phyloP scores from a whole-genome alignment of 2,113 vertebrate species.

The Ellobius talpinus region DNA sequence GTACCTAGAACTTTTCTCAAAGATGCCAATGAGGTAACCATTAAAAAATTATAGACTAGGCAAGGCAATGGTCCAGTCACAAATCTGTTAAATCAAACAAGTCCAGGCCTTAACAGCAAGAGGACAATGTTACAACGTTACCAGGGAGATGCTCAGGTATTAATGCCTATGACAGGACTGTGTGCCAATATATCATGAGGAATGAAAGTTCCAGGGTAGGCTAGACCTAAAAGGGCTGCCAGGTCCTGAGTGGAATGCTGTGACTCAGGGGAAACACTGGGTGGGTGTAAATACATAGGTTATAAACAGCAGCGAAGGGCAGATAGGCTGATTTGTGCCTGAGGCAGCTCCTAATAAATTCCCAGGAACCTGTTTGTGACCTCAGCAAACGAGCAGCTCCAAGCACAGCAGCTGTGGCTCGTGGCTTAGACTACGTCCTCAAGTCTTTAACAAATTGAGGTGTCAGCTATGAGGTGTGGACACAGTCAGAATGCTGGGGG shows the following conservation, averaged over 20 bases:
- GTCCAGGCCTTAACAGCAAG: background rate
- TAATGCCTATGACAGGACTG: background rate
- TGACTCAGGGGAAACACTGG: background rate
- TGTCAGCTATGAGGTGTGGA: background rate
- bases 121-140: background rate
- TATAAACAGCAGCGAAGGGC: background rate
- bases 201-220: conserved; percentile 26
- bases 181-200: background rate
- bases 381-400: conserved; percentile 28
- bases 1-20: conserved; percentile 50
- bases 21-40: conserved; percentile 42
- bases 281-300: background rate
- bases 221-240: background rate
- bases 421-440: conserved; percentile 15
- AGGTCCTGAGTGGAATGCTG: background rate
- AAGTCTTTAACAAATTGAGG: conserved; percentile 39
- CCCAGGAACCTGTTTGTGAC: conserved; percentile 25
- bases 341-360: background rate
- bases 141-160: background rate
- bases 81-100: conserved; percentile 48
- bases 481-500: background rate
- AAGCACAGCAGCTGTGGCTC: conserved; percentile 9
- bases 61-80: background rate
- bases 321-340: background rate
- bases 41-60: conserved; percentile 21